Conservation (phyloP, 92 coral and sea anemone species). For the Heliopora coerulea region DNA sequence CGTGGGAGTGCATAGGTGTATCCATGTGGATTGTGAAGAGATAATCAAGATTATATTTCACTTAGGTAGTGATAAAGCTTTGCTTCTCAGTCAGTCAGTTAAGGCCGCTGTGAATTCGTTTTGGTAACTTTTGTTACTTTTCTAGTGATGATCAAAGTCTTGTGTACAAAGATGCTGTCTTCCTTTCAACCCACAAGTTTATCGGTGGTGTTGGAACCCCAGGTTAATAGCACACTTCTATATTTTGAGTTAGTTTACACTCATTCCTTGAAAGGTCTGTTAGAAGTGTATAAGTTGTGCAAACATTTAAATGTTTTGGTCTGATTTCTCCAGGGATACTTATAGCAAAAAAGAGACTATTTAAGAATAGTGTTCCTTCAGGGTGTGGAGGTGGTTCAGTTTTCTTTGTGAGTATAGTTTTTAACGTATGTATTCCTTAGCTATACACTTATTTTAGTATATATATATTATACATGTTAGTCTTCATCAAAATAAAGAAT, state of each 20-base stretch:
- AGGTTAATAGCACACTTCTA: constrained; percentile 55
- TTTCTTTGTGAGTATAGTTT: constrained; percentile 78
- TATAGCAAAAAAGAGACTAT: constrained; percentile 82
- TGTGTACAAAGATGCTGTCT: constrained; percentile 92
- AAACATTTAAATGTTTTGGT: neutral
- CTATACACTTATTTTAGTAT: too few relatives aligned
- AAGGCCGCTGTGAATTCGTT: too few relatives aligned
- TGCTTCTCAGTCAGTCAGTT: too few relatives aligned
- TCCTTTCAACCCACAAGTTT: constrained; percentile 89
- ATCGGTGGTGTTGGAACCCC: constrained; percentile 96
- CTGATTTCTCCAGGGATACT: constrained; percentile 73
- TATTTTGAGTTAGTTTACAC: neutral
- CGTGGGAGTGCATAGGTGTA: too few relatives aligned
- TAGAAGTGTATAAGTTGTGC: too few relatives aligned
- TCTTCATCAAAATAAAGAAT: too few relatives aligned
- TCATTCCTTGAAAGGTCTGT: neutral
- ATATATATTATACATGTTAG: too few relatives aligned
- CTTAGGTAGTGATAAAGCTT: too few relatives aligned
- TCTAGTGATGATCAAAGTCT: constrained; percentile 70
- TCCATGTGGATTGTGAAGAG: too few relatives aligned
- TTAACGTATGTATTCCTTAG: too few relatives aligned
- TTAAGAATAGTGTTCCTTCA: constrained; percentile 85
- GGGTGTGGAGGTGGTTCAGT: constrained; percentile 99
- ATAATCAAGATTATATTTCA: too few relatives aligned
- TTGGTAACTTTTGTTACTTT: neutral